Conservation (phyloP, 2,888 invertebrate species). For the Mylabris sibirica region DNA sequence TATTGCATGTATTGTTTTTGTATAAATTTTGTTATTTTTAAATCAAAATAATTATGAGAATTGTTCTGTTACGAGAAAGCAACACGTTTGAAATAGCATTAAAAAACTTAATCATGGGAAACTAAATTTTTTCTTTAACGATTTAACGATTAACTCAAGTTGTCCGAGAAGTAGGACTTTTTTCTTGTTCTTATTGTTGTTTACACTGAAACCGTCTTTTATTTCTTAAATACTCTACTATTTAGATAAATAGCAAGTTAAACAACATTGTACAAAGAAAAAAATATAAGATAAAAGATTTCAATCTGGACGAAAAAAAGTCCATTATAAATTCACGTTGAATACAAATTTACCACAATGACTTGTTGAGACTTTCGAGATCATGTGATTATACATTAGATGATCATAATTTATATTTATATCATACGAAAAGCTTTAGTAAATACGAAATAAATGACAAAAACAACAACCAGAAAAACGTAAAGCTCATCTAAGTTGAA, state of each 20-base stretch:
- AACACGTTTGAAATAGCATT: not conserved
- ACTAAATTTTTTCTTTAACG: not conserved
- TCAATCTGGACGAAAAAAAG: not conserved
- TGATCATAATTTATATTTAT: slow-evolving; percentile 3
- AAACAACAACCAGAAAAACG: not conserved
- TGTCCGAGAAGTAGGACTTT: not conserved
- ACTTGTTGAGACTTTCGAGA: slow-evolving; percentile 5
- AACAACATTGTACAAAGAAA: not conserved
- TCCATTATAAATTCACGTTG: not conserved
- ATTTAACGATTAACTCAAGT: not conserved
- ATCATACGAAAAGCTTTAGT: not conserved
- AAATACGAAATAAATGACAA: not conserved
- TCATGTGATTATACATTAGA: not conserved
- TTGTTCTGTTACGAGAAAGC: not conserved
- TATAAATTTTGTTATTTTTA: not conserved
- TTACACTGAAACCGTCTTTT: not conserved
- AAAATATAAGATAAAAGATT: not conserved
- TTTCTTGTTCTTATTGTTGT: not conserved
- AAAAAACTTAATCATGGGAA: slow-evolving; percentile 1
- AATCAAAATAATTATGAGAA: not conserved
- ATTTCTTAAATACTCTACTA: not conserved
- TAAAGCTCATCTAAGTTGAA: not conserved
- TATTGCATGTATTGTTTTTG: not conserved
- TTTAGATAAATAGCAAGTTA: slow-evolving; percentile 7
- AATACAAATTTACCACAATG: slow-evolving; percentile 2